These are phyloP conservation scores for Drosophila neocordata DNA, from an alignment of 1,140 invertebrate genomes.

Conservation along the genomic window DNA sequence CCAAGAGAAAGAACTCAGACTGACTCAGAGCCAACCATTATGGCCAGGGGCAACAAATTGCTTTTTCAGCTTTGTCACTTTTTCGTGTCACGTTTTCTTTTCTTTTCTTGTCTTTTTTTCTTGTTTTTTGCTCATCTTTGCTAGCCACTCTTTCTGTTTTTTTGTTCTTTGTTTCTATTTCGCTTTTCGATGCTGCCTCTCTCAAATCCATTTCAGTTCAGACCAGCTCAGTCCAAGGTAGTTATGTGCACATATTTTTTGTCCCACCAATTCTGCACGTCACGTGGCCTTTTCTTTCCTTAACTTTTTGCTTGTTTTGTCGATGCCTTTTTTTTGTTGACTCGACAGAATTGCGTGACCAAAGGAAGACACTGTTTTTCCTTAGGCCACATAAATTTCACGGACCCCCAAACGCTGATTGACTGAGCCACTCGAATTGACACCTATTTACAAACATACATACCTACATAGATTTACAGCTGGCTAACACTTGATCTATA, in stretches of 20 bases:
- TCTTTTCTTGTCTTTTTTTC: not conserved
- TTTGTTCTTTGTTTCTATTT: not conserved
- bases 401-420: constrained; percentile 54
- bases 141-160: constrained; percentile 30
- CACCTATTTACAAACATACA: constrained; percentile 47
- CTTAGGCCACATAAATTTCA: constrained; percentile 39
- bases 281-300: constrained; percentile 37
- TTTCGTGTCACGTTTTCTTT: constrained; percentile 63
- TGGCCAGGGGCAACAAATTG: constrained; percentile 66
- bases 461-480: not conserved
- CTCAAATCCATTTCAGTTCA: not conserved
- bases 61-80: constrained; percentile 81
- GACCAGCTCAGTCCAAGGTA: constrained; percentile 27
- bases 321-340: constrained; percentile 48
- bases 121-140: not conserved
- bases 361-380: constrained; percentile 16
- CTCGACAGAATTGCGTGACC: constrained; percentile 69
- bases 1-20: constrained; percentile 30
- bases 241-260: constrained; percentile 66
- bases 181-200: not conserved
- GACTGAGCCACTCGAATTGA: constrained; percentile 62
- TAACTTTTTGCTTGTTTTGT: constrained; percentile 29
- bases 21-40: constrained; percentile 60
- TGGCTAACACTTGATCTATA: constrained; percentile 31
- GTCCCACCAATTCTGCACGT: constrained; percentile 71